phyloP scores from a whole-genome alignment of 2,797 vertebrate species.

The Platyrinchus mystaceus region DNA sequence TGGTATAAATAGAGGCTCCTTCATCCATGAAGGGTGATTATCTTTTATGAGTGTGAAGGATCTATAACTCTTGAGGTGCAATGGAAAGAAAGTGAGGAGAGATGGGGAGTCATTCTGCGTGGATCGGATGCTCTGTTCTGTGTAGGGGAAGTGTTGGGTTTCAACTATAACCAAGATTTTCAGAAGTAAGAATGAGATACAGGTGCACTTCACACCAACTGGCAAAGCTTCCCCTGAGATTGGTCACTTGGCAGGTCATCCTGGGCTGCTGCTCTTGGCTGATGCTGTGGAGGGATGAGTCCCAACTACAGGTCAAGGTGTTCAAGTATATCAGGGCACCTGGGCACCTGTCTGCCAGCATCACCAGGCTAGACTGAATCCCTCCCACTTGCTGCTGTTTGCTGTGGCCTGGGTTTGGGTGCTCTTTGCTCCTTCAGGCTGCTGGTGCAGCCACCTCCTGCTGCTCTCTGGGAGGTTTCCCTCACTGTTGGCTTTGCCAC shows the following conservation, averaged over 20 bases:
- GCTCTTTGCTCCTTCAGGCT: not conserved
- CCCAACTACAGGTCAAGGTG: not conserved
- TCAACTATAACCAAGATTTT: not conserved
- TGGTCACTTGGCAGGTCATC: not conserved
- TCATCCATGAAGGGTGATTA: slow-evolving; percentile 77
- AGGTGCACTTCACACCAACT: not conserved
- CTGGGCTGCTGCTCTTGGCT: not conserved
- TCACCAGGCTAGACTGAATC: not conserved
- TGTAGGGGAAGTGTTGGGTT: not conserved
- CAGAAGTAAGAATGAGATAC: not conserved
- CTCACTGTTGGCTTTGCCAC: not conserved
- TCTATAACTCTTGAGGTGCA: slow-evolving; percentile 64
- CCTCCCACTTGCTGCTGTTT: not conserved
- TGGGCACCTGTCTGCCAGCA: not conserved
- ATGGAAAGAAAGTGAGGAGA: slow-evolving; percentile 41
- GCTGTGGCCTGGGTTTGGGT: not conserved
- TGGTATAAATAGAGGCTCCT: slow-evolving; percentile 63
- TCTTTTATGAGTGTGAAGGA: slow-evolving; percentile 66
- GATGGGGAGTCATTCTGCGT: not conserved
- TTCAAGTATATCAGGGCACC: not conserved
- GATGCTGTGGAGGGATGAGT: not conserved
- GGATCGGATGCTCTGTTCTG: not conserved
- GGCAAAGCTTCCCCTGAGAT: not conserved
- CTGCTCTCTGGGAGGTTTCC: not conserved
- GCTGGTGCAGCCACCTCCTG: not conserved